A percentile compares a stretch with the other conserved stretches of the same genome.
Conservation (phyloP, 2,113 vertebrate species). For the Thunnus thynnus region DNA sequence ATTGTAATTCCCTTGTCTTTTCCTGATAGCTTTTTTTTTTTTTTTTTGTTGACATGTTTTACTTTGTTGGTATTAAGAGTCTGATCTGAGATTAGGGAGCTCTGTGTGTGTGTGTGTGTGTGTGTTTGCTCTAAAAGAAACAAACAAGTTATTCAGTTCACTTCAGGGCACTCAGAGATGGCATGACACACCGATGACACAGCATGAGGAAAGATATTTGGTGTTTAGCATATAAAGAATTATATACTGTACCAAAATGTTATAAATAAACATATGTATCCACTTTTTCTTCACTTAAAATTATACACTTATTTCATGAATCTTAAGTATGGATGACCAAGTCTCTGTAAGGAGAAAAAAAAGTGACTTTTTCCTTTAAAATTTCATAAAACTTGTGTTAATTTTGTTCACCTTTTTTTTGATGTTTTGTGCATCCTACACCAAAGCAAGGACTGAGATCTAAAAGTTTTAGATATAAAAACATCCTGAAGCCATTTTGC, state of each 20-base stretch:
- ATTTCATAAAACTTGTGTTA: no score
- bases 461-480: not conserved
- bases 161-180: slow-evolving; percentile 1
- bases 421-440: not conserved
- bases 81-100: slow-evolving; percentile 5
- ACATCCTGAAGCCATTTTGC: not conserved
- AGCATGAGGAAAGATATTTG: not conserved
- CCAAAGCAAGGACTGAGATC: not conserved
- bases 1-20: slow-evolving; percentile 60
- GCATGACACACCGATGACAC: not conserved
- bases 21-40: slow-evolving; percentile 13
- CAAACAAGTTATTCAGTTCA: not conserved
- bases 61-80: slow-evolving; percentile 6
- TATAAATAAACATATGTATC: not conserved
- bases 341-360: not conserved
- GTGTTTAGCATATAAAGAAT: slow-evolving; percentile 20
- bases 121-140: not conserved
- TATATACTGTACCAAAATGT: slow-evolving; percentile 6
- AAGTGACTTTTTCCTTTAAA: not conserved
- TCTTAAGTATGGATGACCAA: not conserved
- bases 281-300: not conserved
- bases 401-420: not conserved
- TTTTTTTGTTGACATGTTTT: slow-evolving; percentile 19
- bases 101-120: not conserved
- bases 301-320: not conserved